A percentile compares a stretch with the other conserved stretches of the same genome.
Conservation (phyloP, 92 coral and sea anemone genomes). For the Phymanthus crucifer region DNA sequence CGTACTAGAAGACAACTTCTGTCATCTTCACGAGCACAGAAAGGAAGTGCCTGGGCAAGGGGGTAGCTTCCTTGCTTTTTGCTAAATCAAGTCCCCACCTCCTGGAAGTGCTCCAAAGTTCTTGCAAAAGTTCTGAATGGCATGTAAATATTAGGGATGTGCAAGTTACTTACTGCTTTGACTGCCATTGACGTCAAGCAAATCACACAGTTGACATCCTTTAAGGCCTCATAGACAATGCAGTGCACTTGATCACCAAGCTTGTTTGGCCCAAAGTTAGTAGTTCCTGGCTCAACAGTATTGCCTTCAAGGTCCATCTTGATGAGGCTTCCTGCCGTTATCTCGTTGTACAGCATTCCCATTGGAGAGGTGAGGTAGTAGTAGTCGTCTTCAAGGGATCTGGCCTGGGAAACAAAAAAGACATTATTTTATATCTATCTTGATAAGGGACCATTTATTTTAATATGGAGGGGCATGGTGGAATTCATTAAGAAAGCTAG, state of each 20-base stretch:
- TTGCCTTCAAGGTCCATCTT: constrained; percentile 82
- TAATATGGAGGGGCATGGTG: too few species aligned
- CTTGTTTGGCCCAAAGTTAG: constrained; percentile 72
- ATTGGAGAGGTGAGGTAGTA: constrained; percentile 72
- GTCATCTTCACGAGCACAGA: too few species aligned
- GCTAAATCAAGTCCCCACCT: too few species aligned
- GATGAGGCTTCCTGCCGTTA: constrained; percentile 80
- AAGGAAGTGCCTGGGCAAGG: too few species aligned
- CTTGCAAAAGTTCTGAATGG: neutral
- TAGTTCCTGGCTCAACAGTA: constrained; percentile 71
- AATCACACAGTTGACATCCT: constrained; percentile 84
- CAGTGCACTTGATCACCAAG: constrained; percentile 70
- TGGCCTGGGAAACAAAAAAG: constrained; percentile 45
- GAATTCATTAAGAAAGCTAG: too few species aligned
- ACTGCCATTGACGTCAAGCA: constrained; percentile 65
- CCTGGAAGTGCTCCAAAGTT: too few species aligned
- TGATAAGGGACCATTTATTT: too few species aligned
- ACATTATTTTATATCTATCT: too few species aligned
- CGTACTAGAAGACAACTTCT: too few species aligned
- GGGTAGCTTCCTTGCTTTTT: too few species aligned
- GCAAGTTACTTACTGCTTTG: constrained; percentile 72
- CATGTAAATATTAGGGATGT: too few species aligned
- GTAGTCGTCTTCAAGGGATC: constrained; percentile 66
- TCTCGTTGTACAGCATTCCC: constrained; percentile 79
- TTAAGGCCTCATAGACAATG: constrained; percentile 68